phyloP scores from a whole-genome alignment of 2,888 invertebrate genomes.

The Achlya flavicornis region DNA sequence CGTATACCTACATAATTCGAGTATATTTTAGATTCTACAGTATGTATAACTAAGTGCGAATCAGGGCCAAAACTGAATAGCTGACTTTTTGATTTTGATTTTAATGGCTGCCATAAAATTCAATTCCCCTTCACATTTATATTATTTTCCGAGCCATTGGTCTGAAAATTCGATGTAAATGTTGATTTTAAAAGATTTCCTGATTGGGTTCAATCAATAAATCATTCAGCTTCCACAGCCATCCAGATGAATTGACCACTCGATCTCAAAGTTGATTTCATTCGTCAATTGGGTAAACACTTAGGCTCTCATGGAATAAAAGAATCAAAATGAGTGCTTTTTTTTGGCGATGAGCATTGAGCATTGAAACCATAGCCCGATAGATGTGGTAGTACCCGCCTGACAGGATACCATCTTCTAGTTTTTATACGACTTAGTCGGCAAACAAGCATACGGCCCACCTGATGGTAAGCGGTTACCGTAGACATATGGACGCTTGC shows the following conservation, averaged over 20 bases:
- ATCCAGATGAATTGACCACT: not conserved
- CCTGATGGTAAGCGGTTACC: no score
- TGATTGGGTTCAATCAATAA: not conserved
- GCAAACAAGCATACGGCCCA: no score
- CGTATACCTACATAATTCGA: no score
- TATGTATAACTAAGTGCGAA: no score
- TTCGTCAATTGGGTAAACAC: not conserved
- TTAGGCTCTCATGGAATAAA: not conserved
- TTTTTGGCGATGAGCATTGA: not conserved
- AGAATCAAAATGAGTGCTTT: not conserved
- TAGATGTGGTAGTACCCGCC: no score
- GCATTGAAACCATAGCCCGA: no score
- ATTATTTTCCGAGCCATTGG: not conserved
- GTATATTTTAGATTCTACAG: no score
- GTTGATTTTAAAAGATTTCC: conserved; percentile 2
- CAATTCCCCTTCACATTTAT: not conserved
- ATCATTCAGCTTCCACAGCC: not conserved
- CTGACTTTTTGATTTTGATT: not conserved
- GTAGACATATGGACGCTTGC: no score
- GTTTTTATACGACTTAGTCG: no score
- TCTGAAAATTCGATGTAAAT: not conserved
- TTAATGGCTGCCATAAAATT: not conserved
- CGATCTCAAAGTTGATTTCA: not conserved
- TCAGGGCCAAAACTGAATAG: no score
- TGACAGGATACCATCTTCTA: no score